Percentiles rank a stretch among this genome's conserved stretches.
Conservation (phyloP, 64 coral and sea anemone species). For the Stichodactyla mertensii region DNA sequence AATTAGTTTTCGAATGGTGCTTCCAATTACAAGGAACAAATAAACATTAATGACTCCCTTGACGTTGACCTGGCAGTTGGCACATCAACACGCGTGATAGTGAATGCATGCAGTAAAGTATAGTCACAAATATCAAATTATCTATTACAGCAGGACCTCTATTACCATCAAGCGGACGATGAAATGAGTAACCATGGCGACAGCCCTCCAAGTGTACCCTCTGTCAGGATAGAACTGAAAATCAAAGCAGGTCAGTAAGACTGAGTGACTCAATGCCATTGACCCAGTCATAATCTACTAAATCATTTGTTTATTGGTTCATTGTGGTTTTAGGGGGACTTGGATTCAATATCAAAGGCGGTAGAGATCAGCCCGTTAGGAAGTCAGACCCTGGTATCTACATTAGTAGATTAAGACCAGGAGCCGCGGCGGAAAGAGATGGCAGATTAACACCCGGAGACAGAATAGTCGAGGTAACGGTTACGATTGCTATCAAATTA, state of each 20-base stretch:
- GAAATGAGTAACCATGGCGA: conserved; percentile 12
- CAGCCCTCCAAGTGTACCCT: not conserved
- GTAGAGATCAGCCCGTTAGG: conserved; percentile 67
- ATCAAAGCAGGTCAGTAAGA: not conserved
- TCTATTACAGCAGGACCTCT: not conserved
- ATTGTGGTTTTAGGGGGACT: conserved; percentile 40
- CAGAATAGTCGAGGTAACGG: conserved; percentile 87
- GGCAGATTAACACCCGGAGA: conserved; percentile 84
- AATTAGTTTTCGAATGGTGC: no score
- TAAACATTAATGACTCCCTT: no score
- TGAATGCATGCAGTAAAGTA: no score
- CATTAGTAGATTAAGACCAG: conserved; percentile 72
- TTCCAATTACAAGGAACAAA: no score
- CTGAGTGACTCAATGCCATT: not conserved
- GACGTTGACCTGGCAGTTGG: no score
- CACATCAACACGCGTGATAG: no score
- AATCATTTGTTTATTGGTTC: not conserved
- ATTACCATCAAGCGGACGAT: conserved; percentile 11
- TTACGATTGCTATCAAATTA: not conserved
- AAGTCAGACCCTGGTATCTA: conserved; percentile 73
- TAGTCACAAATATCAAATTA: not conserved
- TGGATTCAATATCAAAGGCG: conserved; percentile 93
- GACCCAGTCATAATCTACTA: no score
- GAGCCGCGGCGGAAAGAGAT: conserved; percentile 77
- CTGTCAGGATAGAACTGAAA: not conserved